Evolutionary conservation across 2,113 vertebrate species (phyloP).

Genomic region (Vombatus ursinus): DNA sequence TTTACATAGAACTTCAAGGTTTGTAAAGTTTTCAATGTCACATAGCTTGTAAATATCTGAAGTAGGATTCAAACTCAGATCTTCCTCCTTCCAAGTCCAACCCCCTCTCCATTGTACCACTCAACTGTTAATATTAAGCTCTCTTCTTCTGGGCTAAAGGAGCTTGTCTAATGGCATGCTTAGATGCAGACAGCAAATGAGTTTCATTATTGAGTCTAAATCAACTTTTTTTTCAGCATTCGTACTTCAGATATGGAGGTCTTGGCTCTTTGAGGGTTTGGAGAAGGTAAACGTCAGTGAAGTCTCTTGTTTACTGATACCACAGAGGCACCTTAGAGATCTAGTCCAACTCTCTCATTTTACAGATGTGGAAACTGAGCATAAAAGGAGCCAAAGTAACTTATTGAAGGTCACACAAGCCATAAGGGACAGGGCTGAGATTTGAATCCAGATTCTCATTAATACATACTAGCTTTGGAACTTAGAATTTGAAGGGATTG

Average conservation of each 20-base stretch:
- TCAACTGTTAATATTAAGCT: not conserved
- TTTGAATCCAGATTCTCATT: not conserved
- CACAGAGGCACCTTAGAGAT: not conserved
- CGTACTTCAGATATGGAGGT: not conserved
- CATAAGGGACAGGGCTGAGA: not conserved
- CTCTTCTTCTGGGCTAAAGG: not conserved
- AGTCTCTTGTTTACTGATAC: not conserved
- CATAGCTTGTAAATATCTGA: not conserved
- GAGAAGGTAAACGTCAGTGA: constrained; percentile 30
- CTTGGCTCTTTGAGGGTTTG: constrained; percentile 29
- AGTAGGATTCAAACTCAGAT: not conserved
- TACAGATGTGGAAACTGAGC: not conserved
- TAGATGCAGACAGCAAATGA: not conserved
- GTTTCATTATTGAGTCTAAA: constrained; percentile 33
- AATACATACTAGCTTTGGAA: not conserved
- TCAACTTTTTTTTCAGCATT: not conserved
- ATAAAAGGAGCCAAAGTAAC: not conserved
- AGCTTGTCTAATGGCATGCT: not conserved
- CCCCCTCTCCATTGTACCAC: not conserved
- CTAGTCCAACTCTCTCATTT: not conserved
- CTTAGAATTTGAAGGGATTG: not conserved
- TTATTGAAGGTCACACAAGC: not conserved
- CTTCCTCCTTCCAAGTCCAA: not conserved
- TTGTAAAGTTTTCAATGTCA: not conserved
- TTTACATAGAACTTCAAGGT: not conserved